These are phyloP conservation scores for Adelphocoris suturalis DNA, from an alignment of 2,888 invertebrate species.

Conservation along the genomic window DNA sequence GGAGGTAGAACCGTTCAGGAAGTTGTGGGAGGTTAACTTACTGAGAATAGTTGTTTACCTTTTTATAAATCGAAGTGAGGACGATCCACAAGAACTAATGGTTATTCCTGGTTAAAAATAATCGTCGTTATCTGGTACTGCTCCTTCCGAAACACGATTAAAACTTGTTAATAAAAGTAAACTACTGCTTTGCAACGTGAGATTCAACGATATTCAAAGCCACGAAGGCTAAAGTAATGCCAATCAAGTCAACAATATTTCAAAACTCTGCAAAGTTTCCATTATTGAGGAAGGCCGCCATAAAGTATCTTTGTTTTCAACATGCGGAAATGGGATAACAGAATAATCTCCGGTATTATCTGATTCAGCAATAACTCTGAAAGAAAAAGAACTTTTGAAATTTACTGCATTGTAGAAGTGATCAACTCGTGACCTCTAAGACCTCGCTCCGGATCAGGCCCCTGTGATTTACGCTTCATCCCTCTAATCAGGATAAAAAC, in stretches of 20 bases:
- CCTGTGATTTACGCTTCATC: conserved; percentile 14
- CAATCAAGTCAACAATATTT: neutral
- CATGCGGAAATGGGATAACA: neutral
- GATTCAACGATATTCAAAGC: too few species aligned
- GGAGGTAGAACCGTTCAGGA: too few species aligned
- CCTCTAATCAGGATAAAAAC: conserved; percentile 12
- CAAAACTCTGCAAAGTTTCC: neutral
- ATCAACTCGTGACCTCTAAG: conserved; percentile 12
- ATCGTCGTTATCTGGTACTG: too few species aligned
- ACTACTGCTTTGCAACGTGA: too few species aligned
- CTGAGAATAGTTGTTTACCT: too few species aligned
- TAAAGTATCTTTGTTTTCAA: neutral
- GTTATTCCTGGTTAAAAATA: too few species aligned
- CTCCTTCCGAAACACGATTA: too few species aligned
- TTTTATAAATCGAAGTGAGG: too few species aligned
- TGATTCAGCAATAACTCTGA: neutral
- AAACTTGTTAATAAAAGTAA: too few species aligned
- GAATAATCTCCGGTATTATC: neutral
- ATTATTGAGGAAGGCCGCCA: neutral
- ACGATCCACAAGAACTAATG: too few species aligned
- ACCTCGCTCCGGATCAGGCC: conserved; percentile 40
- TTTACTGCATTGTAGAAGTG: neutral
- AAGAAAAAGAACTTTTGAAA: neutral
- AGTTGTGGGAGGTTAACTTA: too few species aligned
- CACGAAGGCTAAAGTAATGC: neutral